Conservation (phyloP, 2,797 vertebrate genomes). For the Morus bassanus region DNA sequence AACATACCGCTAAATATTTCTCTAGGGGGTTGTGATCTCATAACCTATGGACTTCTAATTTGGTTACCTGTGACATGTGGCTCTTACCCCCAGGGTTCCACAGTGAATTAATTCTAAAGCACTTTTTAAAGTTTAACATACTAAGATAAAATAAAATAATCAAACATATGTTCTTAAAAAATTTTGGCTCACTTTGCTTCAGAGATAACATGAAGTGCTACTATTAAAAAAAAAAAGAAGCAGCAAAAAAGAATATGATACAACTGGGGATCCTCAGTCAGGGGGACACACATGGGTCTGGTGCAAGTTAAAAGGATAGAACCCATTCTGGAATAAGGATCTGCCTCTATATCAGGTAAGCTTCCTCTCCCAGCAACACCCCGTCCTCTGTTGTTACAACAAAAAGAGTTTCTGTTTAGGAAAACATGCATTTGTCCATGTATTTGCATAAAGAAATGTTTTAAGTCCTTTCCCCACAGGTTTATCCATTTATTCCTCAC, state of each 20-base stretch:
- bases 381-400: neutral
- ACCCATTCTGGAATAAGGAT: neutral
- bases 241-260: neutral
- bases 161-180: neutral
- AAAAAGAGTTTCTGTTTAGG: neutral
- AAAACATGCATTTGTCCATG: fast-evolving
- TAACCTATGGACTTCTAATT: slow-evolving; percentile 80
- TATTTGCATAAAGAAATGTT: neutral
- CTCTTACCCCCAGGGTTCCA: slow-evolving; percentile 46
- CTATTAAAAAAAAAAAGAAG: neutral
- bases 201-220: neutral
- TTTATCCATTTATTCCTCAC: neutral
- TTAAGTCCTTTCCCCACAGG: neutral
- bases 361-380: neutral
- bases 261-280: neutral
- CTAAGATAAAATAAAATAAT: slow-evolving; percentile 38
- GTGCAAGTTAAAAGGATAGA: neutral
- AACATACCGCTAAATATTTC: slow-evolving; percentile 79
- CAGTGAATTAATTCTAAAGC: slow-evolving; percentile 69
- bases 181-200: neutral
- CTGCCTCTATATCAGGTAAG: neutral
- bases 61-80: slow-evolving; percentile 75
- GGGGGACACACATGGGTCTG: neutral
- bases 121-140: slow-evolving; percentile 42
- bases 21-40: slow-evolving; percentile 75